Evolutionary conservation across 2,888 invertebrate species (phyloP), one percentile per base, ranked within the genome.

Genomic region (Neoscelio sp.): DNA sequence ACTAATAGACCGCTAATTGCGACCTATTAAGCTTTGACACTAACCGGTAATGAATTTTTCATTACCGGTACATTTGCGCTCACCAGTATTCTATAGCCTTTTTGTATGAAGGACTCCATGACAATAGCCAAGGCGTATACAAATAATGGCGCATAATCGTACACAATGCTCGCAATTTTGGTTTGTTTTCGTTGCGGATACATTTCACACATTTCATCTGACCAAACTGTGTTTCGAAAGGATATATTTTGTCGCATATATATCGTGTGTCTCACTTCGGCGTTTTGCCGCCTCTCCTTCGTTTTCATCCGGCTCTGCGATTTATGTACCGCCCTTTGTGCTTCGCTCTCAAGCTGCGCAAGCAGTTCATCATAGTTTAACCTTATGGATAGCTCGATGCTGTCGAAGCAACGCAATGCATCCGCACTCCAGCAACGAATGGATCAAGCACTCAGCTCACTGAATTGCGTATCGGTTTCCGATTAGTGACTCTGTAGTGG

Each of bases 381-480:
- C 79, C 64, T 67, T 70, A 75, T 65, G 65, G 70, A 74, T 70
- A 54, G 79, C 42, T 74, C 71, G 44, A 10, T 17, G 71, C 79
- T 71, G 70, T 65, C 79, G 74, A 70, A 58, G 65, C 74, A 70
- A 70, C 70, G 74, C 73, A 67, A 68, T 48, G 78, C 74, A 70
- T 60, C 74, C 60, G 50, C 73, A 42, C 78, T 73, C 48, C 60
- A 48, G 58, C 73, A 30, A 46, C 67, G 62, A 78, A 73, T 67
- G 73, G 67, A 73, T 78, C 78, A 56, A 30, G 18, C 60, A 64
- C 77, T 64, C 73, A 18, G 71, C 67, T 70, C 78, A 46, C 60
- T 75, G 79, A 75, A 79, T 75, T 79, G 74, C 79, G 60, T 79
- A 79, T 79, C 79, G 79, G 79, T 75, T 74, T 79, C 79, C 74